phyloP scores from a whole-genome alignment of 1,140 invertebrate species.

The Acromyrmex echinatior region DNA sequence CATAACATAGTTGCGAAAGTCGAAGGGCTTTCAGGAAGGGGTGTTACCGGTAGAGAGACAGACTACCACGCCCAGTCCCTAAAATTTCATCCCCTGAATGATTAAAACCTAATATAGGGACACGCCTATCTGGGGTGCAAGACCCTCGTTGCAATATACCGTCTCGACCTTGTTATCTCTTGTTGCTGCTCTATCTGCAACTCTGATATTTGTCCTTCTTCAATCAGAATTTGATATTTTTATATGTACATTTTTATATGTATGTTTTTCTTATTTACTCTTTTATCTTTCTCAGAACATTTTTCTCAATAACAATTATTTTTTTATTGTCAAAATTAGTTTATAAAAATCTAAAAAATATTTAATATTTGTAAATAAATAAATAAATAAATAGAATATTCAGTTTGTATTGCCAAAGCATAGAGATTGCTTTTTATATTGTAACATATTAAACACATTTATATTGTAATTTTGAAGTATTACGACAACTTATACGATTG shows the following conservation, averaged over 20 bases:
- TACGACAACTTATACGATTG: not conserved
- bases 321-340: not conserved
- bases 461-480: not conserved
- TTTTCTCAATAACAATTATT: not conserved
- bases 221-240: not conserved
- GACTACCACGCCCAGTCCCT: constrained; percentile 85
- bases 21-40: constrained; percentile 81
- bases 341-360: not conserved
- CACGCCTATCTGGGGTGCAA: constrained; percentile 82
- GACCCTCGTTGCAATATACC: constrained; percentile 15
- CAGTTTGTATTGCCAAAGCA: not conserved
- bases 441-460: not conserved
- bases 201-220: constrained; percentile 2
- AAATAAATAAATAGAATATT: not conserved
- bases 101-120: constrained; percentile 87
- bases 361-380: not conserved
- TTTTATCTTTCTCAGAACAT: not conserved
- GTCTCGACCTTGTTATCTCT: constrained; percentile 6
- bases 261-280: not conserved
- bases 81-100: constrained; percentile 86
- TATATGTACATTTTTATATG: not conserved
- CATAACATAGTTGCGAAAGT: constrained; percentile 57
- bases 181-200: not conserved
- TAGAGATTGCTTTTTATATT: not conserved
- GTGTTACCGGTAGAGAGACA: constrained; percentile 84